phyloP scores from a whole-genome alignment of 2,113 vertebrate genomes.

The Elachura formosa region DNA sequence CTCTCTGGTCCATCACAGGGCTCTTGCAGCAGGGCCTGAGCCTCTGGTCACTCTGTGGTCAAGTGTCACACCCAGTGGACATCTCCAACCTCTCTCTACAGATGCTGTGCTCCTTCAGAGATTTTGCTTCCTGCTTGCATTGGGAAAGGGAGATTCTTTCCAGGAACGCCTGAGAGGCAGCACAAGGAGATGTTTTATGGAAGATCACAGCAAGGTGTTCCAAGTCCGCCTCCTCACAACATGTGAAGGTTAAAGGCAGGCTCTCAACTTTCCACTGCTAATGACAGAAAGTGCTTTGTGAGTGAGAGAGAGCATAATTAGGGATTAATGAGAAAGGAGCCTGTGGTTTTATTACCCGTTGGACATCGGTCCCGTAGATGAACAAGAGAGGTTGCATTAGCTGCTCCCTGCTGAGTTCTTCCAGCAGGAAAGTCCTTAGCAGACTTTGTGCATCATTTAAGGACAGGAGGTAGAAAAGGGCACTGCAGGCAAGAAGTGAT shows the following conservation, averaged over 20 bases:
- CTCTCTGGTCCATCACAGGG: not conserved
- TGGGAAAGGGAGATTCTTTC: not conserved
- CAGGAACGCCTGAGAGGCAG: not conserved
- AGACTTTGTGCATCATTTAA: not conserved
- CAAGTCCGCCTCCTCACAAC: not conserved
- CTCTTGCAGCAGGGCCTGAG: not conserved
- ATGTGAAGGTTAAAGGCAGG: conserved; percentile 2
- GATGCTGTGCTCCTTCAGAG: not conserved
- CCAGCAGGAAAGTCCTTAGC: not conserved
- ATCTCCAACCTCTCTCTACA: not conserved
- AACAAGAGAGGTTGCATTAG: conserved; percentile 21
- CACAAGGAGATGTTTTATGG: not conserved
- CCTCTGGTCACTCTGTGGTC: not conserved
- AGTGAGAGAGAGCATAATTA: conserved; percentile 23
- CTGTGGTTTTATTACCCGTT: conserved; percentile 8
- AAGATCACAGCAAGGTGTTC: not conserved
- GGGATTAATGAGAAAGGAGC: conserved; percentile 21
- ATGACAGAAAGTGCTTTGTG: not conserved
- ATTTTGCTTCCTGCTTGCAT: not conserved
- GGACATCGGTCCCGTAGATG: not conserved
- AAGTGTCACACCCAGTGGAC: not conserved
- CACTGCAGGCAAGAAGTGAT: not conserved
- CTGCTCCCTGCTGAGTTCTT: conserved; percentile 4
- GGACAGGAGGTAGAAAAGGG: not conserved
- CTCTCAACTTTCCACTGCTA: not conserved